Conservation (phyloP, 2,888 invertebrate genomes). For the Catocala sponsa region DNA sequence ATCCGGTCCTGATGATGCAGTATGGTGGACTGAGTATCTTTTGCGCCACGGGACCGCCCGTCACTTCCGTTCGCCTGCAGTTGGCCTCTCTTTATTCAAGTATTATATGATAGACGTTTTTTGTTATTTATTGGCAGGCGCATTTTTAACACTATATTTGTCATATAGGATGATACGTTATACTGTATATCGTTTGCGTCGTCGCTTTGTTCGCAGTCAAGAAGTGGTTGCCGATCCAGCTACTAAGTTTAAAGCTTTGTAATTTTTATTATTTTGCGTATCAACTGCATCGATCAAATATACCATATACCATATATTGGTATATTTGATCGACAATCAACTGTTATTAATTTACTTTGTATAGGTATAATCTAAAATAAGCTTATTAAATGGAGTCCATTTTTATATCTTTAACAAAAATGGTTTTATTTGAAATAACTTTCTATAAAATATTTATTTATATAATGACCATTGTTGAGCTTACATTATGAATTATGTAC, state of each 20-base stretch:
- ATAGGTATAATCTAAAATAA: no score
- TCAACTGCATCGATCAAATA: no score
- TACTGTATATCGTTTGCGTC: conserved; percentile 57
- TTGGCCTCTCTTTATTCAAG: conserved; percentile 70
- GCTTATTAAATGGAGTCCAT: not conserved
- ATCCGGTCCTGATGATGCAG: conserved; percentile 81
- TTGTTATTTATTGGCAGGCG: conserved; percentile 48
- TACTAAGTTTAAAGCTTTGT: conserved; percentile 77
- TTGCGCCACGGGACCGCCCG: conserved; percentile 78
- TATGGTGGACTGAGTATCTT: conserved; percentile 87
- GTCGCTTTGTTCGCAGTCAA: conserved; percentile 50
- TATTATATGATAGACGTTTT: conserved; percentile 77
- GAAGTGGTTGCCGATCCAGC: conserved; percentile 19
- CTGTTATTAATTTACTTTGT: not conserved
- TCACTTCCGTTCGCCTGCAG: conserved; percentile 77
- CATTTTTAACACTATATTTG: conserved; percentile 47
- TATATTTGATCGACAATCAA: no score
- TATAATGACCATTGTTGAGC: no score
- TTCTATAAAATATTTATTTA: no score
- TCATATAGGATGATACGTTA: conserved; percentile 54
- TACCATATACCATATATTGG: no score
- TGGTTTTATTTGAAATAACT: no score
- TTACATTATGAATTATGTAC: no score
- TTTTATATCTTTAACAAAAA: not conserved
- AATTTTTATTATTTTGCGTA: not conserved